These are phyloP conservation scores for Alentia gelatinosa DNA, from an alignment of 2,888 invertebrate genomes.

Conservation along the genomic window DNA sequence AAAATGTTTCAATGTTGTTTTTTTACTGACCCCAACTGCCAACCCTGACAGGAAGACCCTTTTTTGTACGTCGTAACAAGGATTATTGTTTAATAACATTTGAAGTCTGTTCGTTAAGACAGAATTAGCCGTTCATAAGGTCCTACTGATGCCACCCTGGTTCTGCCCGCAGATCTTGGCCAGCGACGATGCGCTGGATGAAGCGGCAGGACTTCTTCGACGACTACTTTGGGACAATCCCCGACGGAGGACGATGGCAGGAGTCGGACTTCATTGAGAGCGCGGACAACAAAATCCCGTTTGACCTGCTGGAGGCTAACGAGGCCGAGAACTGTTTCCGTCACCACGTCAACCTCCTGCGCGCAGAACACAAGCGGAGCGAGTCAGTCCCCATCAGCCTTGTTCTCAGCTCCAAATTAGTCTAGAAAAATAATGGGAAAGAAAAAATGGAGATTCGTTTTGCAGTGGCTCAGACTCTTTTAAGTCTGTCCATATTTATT, in stretches of 20 bases:
- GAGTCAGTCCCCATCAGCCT: slow-evolving; percentile 87
- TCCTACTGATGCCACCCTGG: too few relatives aligned
- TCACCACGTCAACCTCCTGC: slow-evolving; percentile 93
- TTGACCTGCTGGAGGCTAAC: slow-evolving; percentile 93
- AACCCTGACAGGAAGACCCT: too few relatives aligned
- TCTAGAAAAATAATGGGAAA: too few relatives aligned
- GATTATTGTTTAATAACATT: too few relatives aligned
- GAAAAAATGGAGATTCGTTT: too few relatives aligned
- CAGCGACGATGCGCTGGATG: slow-evolving; percentile 90
- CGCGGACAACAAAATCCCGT: slow-evolving; percentile 90
- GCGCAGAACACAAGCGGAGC: slow-evolving; percentile 93
- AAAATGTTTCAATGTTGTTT: too few relatives aligned
- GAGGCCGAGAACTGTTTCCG: slow-evolving; percentile 96
- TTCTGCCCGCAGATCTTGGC: slow-evolving; percentile 89
- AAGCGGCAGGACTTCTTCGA: slow-evolving; percentile 95
- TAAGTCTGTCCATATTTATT: too few relatives aligned
- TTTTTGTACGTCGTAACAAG: too few relatives aligned
- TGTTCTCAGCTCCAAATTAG: not conserved
- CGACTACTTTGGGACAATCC: slow-evolving; percentile 93
- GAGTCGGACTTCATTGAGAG: slow-evolving; percentile 86
- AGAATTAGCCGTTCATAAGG: too few relatives aligned
- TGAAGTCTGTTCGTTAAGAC: too few relatives aligned
- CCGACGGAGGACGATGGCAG: slow-evolving; percentile 89
- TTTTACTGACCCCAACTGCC: too few relatives aligned
- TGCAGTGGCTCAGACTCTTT: too few relatives aligned